A percentile compares a stretch with the other conserved stretches of the same genome.
phyloP scores from a whole-genome alignment of 2,888 invertebrate species.

The Elegia similella region DNA sequence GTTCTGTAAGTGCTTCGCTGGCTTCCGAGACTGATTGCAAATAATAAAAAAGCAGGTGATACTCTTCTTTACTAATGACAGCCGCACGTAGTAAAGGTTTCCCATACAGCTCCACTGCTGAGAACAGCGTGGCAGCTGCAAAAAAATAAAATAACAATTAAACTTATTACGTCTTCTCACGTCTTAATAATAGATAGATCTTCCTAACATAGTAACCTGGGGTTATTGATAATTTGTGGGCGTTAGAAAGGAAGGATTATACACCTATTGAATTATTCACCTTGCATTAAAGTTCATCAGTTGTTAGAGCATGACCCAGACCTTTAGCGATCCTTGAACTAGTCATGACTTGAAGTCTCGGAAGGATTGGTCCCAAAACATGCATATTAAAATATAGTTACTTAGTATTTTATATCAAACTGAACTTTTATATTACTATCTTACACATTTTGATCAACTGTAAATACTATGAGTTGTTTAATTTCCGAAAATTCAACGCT shows the following conservation, averaged over 20 bases:
- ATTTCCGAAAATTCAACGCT: too few relatives aligned
- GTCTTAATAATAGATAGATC: background rate
- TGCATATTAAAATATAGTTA: background rate
- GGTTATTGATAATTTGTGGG: constrained; percentile 32
- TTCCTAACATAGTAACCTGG: constrained; percentile 15
- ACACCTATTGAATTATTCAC: constrained; percentile 53
- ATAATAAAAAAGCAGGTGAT: constrained; percentile 77
- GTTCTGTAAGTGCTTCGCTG: constrained; percentile 70
- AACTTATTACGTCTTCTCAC: background rate
- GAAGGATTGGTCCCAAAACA: background rate
- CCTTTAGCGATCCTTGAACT: constrained; percentile 46
- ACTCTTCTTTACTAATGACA: constrained; percentile 76
- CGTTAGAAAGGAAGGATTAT: constrained; percentile 49
- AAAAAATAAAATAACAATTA: constrained; percentile 49
- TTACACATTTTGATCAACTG: background rate
- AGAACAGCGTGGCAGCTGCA: constrained; percentile 80
- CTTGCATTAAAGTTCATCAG: constrained; percentile 57
- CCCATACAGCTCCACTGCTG: constrained; percentile 84
- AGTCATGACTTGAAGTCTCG: constrained; percentile 24
- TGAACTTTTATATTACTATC: background rate
- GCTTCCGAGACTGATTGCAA: constrained; percentile 75
- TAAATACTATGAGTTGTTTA: background rate
- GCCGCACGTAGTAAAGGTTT: constrained; percentile 80
- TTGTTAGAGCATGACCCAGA: constrained; percentile 47
- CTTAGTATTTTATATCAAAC: background rate